phyloP scores from a whole-genome alignment of 2,888 invertebrate species.

The Steinernema scapterisci region DNA sequence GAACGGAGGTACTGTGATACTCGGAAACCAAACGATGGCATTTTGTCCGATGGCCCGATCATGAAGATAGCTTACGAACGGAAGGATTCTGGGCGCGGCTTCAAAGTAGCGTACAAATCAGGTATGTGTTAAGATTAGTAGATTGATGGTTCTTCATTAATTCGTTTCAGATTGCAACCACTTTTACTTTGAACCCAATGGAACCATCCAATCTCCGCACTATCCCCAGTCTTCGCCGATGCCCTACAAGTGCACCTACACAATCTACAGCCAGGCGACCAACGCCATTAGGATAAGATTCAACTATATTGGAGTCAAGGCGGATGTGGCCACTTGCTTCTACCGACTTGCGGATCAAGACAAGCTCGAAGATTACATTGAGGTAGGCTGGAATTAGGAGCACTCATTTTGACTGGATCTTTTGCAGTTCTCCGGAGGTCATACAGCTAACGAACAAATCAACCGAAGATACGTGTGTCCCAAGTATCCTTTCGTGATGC shows the following conservation, averaged over 20 bases:
- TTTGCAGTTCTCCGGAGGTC: constrained; percentile 57
- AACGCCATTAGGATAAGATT: constrained; percentile 57
- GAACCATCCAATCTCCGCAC: constrained; percentile 62
- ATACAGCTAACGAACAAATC: constrained; percentile 46
- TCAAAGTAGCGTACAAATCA: constrained; percentile 17
- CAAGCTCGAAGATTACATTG: constrained; percentile 52
- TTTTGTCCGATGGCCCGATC: not conserved
- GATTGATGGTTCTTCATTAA: no score
- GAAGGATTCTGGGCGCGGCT: not conserved
- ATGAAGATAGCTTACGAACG: not conserved
- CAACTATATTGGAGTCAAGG: constrained; percentile 53
- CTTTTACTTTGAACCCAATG: constrained; percentile 50
- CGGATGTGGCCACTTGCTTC: constrained; percentile 52
- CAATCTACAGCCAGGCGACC: constrained; percentile 41
- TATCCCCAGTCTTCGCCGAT: constrained; percentile 53
- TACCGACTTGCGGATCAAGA: constrained; percentile 40
- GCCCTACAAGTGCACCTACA: constrained; percentile 60
- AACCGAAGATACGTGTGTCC: constrained; percentile 57
- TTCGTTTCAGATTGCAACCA: constrained; percentile 51
- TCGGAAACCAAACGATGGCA: not conserved
- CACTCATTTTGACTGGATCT: no score
- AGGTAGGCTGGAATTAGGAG: no score
- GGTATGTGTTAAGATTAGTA: not conserved
- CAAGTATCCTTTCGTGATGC: constrained; percentile 57
- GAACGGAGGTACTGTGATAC: constrained; percentile 12